Base-by-base conservation (phyloP, 2,113 vertebrate species). In the Cyprinodon variegatus region DNA sequence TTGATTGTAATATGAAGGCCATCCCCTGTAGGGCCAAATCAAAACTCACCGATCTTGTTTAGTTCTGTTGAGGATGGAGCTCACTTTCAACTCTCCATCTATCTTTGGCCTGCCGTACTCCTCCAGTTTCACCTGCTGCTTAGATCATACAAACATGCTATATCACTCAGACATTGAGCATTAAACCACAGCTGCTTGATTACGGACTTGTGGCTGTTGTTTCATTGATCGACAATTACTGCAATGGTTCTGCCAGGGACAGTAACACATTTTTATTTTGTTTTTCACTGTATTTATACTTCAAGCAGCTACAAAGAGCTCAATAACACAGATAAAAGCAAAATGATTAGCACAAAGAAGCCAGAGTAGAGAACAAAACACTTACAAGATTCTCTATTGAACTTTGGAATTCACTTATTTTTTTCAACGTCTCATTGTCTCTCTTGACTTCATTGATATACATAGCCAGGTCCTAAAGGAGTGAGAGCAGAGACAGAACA, bases 361-460 rank as follows among this genome's bases (percentile, higher is more conserved):
- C n/a, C 50, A 20, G 20, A 37, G 61, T 37, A 6, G 39, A 38
- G 38, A 43, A 41, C 11, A 29, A 8, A 68, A 22, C 57, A 72
- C 96, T 96, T 84, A 98, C 98, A 94, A 99, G 83, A 78, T 99
- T 99, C 85, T 99, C 98, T 85, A 99, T 99, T 0, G 96, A 99
- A 70, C 95, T 97, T 94, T 99, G 98, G 81, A 99, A 99, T 85
- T 99, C 98, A 17, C 96, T 95, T 78, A 99, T 99, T 84, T 99
- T 99, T 95, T 99, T 99, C 84, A 99, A 86, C 0, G 98, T 99
- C 90, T 99, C 98, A 14, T 99, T 99, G 92, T 99, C 98, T 77
- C 98, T 94, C 81, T 99, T 99, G 4, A 99, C 97, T 77, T 99
- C 98, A 0, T 99, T 99, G 86, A 99, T 98, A 89, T 99, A 99